Evolutionary conservation across 1,140 invertebrate genomes (phyloP).

Genomic region (Aphelinus certus): DNA sequence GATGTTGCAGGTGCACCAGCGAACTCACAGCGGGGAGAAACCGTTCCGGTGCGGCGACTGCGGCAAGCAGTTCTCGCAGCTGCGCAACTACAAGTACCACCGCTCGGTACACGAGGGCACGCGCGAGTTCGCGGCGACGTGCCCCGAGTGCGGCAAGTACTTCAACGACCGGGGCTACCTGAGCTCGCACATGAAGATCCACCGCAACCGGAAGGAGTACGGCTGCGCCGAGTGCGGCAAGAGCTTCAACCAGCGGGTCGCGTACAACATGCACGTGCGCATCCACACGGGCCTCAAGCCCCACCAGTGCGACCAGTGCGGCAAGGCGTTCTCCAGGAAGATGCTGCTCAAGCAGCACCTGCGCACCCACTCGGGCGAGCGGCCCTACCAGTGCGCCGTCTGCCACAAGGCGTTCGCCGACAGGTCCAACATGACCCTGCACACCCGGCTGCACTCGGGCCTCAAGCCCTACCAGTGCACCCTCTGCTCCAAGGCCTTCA

Average conservation of each 20-base stretch:
- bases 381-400: constrained; percentile 76
- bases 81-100: constrained; percentile 82
- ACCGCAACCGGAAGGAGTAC: constrained; percentile 80
- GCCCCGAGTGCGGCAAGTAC: constrained; percentile 79
- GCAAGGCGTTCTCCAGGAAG: constrained; percentile 86
- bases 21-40: constrained; percentile 65
- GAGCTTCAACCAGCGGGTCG: constrained; percentile 82
- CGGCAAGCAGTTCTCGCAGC: constrained; percentile 80
- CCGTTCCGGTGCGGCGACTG: constrained; percentile 80
- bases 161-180: constrained; percentile 83
- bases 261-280: constrained; percentile 83
- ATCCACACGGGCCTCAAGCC: constrained; percentile 87
- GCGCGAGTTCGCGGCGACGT: constrained; percentile 78
- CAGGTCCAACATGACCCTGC: constrained; percentile 83
- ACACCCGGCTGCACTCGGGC: constrained; percentile 80
- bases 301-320: constrained; percentile 84
- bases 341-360: constrained; percentile 83
- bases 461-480: constrained; percentile 89
- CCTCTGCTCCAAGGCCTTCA: constrained; percentile 86
- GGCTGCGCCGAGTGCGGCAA: constrained; percentile 78
- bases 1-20: constrained; percentile 52
- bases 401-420: constrained; percentile 82
- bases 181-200: constrained; percentile 83
- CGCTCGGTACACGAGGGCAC: constrained; percentile 77
- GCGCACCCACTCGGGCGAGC: constrained; percentile 80